These are phyloP conservation scores for Takifugu flavidus DNA, from an alignment of 2,113 vertebrate genomes.

Conservation along the genomic window DNA sequence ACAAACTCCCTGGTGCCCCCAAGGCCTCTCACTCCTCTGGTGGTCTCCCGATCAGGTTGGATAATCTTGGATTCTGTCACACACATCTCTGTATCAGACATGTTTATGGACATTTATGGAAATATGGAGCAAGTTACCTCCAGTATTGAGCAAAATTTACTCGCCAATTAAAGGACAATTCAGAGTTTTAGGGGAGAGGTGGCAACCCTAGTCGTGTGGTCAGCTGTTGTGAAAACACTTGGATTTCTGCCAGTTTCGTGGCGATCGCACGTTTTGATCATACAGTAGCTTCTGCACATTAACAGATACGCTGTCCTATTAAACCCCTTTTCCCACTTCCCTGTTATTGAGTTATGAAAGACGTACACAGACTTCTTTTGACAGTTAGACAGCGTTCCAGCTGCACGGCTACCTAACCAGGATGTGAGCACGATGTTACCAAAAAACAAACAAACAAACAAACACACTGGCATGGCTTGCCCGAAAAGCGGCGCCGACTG, in stretches of 20 bases:
- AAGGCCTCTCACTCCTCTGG: too few relatives aligned
- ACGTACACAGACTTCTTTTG: background rate
- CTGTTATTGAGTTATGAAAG: conserved; percentile 1
- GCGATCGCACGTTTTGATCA: conserved; percentile 45
- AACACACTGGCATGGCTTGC: conserved; percentile 13
- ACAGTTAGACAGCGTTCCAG: conserved; percentile 24
- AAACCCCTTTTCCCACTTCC: background rate
- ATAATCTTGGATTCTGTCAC: too few relatives aligned
- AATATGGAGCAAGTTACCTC: too few relatives aligned
- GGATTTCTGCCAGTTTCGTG: conserved; percentile 23
- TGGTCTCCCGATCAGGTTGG: too few relatives aligned
- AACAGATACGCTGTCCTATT: conserved; percentile 27
- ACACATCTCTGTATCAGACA: too few relatives aligned
- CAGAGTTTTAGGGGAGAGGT: too few relatives aligned
- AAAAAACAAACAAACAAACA: conserved; percentile 14
- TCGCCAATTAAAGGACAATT: too few relatives aligned
- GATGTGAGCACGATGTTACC: background rate
- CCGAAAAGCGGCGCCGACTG: conserved; percentile 22
- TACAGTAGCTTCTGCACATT: conserved; percentile 62
- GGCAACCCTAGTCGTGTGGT: too few relatives aligned
- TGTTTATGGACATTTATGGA: too few relatives aligned
- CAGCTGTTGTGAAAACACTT: background rate
- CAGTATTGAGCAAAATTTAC: too few relatives aligned
- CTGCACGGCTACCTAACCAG: conserved; percentile 38
- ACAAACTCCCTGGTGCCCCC: too few relatives aligned